Percentiles rank a stretch among this genome's conserved stretches.
These are phyloP conservation scores for Corythornis vintsioides DNA, from an alignment of 2,113 vertebrate species.

Conservation along the genomic window DNA sequence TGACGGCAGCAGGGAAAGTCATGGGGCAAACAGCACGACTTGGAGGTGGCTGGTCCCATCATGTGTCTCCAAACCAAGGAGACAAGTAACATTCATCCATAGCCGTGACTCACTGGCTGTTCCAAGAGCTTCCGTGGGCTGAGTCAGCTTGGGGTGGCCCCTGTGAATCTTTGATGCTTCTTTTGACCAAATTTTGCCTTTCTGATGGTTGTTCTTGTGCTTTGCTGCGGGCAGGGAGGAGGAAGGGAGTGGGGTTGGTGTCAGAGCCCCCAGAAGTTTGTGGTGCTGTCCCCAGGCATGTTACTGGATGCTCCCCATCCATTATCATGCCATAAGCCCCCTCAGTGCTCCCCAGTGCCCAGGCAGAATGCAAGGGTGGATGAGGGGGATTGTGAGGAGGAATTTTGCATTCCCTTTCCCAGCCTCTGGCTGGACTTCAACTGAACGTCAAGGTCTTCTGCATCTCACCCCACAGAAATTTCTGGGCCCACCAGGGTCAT, in stretches of 20 bases:
- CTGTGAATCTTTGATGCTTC: neutral
- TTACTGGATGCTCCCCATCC: neutral
- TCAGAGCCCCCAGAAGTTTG: neutral
- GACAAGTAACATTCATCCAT: neutral
- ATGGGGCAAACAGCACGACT: neutral
- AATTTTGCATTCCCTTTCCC: neutral
- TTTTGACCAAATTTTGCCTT: slow-evolving; percentile 30
- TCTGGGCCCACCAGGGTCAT: slow-evolving; percentile 27
- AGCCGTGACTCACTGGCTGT: slow-evolving; percentile 5
- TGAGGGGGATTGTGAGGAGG: neutral
- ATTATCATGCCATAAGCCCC: rapidly evolving
- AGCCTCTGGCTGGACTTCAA: neutral
- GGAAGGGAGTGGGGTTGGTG: neutral
- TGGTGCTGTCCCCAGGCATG: rapidly evolving
- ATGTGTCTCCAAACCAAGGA: neutral
- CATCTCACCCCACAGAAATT: slow-evolving; percentile 53
- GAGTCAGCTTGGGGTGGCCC: neutral
- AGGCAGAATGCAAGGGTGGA: neutral
- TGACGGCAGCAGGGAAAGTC: neutral
- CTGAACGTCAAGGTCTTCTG: neutral
- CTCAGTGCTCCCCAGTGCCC: neutral
- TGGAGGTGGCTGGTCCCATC: neutral
- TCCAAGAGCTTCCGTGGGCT: neutral
- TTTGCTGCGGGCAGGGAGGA: rapidly evolving
- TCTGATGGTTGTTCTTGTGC: neutral